These are phyloP conservation scores for Poecilobothrus nobilitatus DNA, from an alignment of 2,888 invertebrate species.

Conservation along the genomic window DNA sequence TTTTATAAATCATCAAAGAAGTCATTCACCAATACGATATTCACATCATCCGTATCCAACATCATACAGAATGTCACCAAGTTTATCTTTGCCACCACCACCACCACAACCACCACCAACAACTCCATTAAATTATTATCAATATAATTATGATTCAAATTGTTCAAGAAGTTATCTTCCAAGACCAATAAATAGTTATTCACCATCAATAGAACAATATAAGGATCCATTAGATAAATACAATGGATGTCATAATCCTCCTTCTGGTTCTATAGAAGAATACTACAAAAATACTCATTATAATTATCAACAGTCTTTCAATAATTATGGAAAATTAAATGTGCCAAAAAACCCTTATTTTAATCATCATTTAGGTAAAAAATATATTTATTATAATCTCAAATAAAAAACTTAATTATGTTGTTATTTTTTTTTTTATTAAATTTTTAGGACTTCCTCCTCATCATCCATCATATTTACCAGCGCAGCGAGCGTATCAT, in stretches of 20 bases:
- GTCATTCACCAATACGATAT: not conserved
- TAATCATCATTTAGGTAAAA: conserved; percentile 1
- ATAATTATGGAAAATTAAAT: not conserved
- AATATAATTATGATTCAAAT: not conserved
- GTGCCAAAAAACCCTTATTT: not conserved
- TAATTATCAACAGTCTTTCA: not conserved
- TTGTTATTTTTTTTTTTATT: not conserved
- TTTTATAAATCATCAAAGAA: not conserved
- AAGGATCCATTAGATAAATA: not conserved
- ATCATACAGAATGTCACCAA: conserved; percentile 13
- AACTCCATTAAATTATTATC: not conserved
- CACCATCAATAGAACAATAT: not conserved
- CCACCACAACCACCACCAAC: conserved; percentile 7
- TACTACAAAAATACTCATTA: not conserved
- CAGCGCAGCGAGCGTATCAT: not conserved
- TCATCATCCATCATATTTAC: not conserved
- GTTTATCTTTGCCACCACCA: conserved; percentile 15
- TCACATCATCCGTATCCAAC: conserved; percentile 10
- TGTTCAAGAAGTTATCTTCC: not conserved
- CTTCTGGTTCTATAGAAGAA: not conserved
- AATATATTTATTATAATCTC: no score
- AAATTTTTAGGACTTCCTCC: not conserved
- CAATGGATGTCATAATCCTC: not conserved
- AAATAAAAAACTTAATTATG: not conserved
- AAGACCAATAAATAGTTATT: not conserved